Conservation (phyloP, 1,140 invertebrate species). For the Aphis gossypii region DNA sequence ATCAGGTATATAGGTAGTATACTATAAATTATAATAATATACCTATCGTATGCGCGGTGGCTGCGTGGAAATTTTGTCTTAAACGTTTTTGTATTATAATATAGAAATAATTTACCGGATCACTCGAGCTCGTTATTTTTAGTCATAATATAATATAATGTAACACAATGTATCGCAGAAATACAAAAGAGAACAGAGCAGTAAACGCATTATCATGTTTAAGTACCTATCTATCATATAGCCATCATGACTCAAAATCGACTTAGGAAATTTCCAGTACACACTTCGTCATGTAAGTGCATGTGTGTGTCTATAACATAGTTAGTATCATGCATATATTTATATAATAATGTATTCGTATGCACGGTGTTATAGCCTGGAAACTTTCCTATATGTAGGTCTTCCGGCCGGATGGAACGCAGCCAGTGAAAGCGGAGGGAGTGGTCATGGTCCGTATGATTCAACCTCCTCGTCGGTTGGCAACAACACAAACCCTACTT, state of each 20-base stretch:
- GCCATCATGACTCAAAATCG: conserved; percentile 41
- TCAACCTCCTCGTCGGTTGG: conserved; percentile 39
- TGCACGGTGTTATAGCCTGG: conserved; percentile 40
- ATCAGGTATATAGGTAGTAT: neutral
- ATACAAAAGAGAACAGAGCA: neutral
- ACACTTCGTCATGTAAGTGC: neutral
- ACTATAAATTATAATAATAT: neutral
- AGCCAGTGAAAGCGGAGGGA: conserved; percentile 57
- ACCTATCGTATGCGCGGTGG: neutral
- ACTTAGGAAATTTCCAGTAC: conserved; percentile 6
- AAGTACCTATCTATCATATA: neutral
- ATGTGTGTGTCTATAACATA: neutral
- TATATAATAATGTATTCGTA: conserved; percentile 50
- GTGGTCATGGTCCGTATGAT: conserved; percentile 55
- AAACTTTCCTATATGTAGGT: conserved; percentile 56
- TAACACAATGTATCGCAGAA: neutral
- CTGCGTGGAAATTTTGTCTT: neutral
- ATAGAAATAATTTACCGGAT: conserved; percentile 19
- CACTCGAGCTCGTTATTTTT: conserved; percentile 37
- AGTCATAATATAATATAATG: neutral
- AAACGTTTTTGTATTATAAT: conserved; percentile 39
- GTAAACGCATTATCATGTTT: neutral
- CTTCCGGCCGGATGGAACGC: conserved; percentile 57
- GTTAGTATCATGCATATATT: conserved; percentile 19
- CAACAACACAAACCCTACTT: conserved; percentile 29